Conservation (phyloP, 2,797 vertebrate species). For the Sorex maritimensis region DNA sequence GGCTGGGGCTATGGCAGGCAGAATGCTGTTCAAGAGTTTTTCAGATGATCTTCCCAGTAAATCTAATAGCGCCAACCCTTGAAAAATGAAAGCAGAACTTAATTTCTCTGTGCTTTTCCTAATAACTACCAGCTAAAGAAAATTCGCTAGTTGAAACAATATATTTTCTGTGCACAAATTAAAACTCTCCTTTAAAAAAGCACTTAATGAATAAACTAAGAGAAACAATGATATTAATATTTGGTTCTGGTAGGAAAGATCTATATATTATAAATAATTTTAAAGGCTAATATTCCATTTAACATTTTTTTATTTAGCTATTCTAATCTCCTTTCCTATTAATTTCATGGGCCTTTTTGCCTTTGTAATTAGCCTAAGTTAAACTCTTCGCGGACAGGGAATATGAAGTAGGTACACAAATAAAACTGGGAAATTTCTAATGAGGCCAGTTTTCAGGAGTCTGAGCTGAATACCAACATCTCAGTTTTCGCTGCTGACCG, state of each 20-base stretch:
- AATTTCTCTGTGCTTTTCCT: conserved; percentile 72
- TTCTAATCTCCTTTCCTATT: conserved; percentile 28
- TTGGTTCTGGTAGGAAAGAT: conserved; percentile 28
- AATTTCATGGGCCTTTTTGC: conserved; percentile 30
- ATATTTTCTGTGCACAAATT: conserved; percentile 73
- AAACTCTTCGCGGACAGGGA: conserved; percentile 8
- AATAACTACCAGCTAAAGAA: conserved; percentile 75
- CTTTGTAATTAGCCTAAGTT: conserved; percentile 28
- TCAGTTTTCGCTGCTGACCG: background rate
- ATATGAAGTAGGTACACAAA: background rate
- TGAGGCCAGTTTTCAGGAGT: background rate
- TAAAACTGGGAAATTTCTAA: conserved; percentile 44
- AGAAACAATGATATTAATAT: conserved; percentile 61
- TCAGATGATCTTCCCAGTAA: conserved; percentile 32
- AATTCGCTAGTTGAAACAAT: conserved; percentile 64
- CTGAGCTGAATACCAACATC: conserved; percentile 5
- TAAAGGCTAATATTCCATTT: conserved; percentile 50
- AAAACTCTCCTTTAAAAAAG: conserved; percentile 63
- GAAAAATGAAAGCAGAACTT: conserved; percentile 45
- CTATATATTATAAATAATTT: conserved; percentile 49
- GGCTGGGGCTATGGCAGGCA: background rate
- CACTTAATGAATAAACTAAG: conserved; percentile 47
- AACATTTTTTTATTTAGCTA: conserved; percentile 32
- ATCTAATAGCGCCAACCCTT: conserved; percentile 36
- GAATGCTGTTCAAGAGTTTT: background rate